Conservation (phyloP, 2,888 invertebrate species). For the Melipona beecheii region DNA sequence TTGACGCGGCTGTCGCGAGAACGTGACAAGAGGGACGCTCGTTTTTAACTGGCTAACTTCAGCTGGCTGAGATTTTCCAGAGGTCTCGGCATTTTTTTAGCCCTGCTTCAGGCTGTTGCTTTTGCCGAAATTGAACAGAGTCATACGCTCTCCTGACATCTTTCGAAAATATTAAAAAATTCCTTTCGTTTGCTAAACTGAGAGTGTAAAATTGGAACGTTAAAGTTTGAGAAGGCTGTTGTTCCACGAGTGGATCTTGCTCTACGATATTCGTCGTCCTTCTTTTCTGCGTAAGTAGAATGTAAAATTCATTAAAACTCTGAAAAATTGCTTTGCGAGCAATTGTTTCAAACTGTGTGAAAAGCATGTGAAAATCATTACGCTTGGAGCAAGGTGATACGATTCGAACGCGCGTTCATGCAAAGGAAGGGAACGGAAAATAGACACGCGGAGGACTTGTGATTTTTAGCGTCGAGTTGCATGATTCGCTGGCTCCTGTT, state of each 20-base stretch:
- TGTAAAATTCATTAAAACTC: no score
- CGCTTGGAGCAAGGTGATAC: no score
- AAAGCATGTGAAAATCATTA: not conserved
- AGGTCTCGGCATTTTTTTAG: no score
- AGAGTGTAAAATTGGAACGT: no score
- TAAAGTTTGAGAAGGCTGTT: not conserved
- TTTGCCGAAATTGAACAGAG: no score
- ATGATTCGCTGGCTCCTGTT: not conserved
- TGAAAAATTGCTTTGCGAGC: no score
- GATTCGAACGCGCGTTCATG: not conserved
- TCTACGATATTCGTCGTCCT: not conserved
- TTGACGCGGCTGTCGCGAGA: not conserved
- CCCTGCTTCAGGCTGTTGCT: no score
- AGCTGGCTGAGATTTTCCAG: not conserved
- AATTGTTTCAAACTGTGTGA: no score
- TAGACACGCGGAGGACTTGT: not conserved
- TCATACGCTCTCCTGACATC: no score
- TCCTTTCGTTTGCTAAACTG: no score
- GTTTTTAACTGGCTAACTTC: not conserved
- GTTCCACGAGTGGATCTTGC: no score
- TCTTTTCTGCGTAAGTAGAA: not conserved
- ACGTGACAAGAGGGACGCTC: not conserved
- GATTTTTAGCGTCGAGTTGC: not conserved
- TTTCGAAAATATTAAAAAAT: no score
- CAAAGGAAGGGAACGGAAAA: not conserved